A percentile compares a stretch with the other conserved stretches of the same genome.
These are phyloP conservation scores for Sander vitreus DNA, from an alignment of 2,113 vertebrate genomes.

Conservation along the genomic window DNA sequence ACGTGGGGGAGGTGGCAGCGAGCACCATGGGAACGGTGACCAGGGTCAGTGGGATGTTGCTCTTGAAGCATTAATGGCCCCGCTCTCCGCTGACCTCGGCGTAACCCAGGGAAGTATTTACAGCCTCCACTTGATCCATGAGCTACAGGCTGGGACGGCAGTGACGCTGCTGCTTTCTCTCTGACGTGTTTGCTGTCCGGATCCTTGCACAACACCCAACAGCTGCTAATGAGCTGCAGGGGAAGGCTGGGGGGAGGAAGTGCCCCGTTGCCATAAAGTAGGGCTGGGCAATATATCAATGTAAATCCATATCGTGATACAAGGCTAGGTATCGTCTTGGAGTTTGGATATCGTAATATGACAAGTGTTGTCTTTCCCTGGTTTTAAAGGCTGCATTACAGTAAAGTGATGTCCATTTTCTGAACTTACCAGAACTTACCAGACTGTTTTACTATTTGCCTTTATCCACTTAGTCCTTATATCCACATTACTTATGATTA, in stretches of 20 bases:
- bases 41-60: slow-evolving; percentile 75
- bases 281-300: no score
- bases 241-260: slow-evolving; percentile 16
- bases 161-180: slow-evolving; percentile 14
- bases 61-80: slow-evolving; percentile 79
- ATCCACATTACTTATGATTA: no score
- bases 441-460: no score
- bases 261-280: slow-evolving; percentile 31
- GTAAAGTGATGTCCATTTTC: no score
- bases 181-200: slow-evolving; percentile 34
- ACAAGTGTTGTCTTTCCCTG: no score
- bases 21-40: slow-evolving; percentile 68
- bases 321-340: no score
- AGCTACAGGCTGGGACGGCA: slow-evolving; percentile 55
- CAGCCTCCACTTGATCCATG: slow-evolving; percentile 82
- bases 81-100: slow-evolving; percentile 74
- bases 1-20: slow-evolving; percentile 46
- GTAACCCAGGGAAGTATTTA: slow-evolving; percentile 81
- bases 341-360: no score
- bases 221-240: slow-evolving; percentile 66
- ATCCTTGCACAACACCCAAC: slow-evolving; percentile 50
- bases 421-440: no score
- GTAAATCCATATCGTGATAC: no score
- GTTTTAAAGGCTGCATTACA: no score
- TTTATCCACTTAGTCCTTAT: no score